Conservation (phyloP, 2,888 invertebrate species). For the Abscondita cerata region DNA sequence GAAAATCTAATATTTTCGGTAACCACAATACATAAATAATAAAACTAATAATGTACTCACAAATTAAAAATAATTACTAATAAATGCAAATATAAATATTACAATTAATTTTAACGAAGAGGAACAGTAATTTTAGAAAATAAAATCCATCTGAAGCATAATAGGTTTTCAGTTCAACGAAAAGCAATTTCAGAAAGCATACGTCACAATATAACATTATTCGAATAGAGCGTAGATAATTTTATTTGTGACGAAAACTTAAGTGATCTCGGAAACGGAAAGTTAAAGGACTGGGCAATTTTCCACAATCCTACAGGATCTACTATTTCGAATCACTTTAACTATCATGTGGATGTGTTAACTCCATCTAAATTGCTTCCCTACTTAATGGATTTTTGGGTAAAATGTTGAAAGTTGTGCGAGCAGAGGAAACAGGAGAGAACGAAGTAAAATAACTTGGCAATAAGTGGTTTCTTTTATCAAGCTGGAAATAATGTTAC, state of each 20-base stretch:
- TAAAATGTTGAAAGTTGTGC: slow-evolving; percentile 38
- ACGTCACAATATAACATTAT: no score
- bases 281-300: slow-evolving; percentile 37
- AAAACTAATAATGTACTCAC: no score
- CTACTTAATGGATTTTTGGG: slow-evolving; percentile 56
- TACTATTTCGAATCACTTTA: slow-evolving; percentile 46
- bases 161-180: no score
- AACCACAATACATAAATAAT: no score
- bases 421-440: slow-evolving; percentile 39
- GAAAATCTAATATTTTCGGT: no score
- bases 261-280: slow-evolving; percentile 31
- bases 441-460: slow-evolving; percentile 47
- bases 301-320: slow-evolving; percentile 38
- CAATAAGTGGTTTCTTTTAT: slow-evolving; percentile 13
- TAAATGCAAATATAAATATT: no score
- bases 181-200: no score
- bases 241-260: slow-evolving; percentile 11
- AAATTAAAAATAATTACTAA: no score
- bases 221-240: slow-evolving; percentile 6
- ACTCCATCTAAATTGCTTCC: slow-evolving; percentile 58
- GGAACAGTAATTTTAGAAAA: no score
- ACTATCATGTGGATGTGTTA: slow-evolving; percentile 55
- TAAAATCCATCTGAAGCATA: no score
- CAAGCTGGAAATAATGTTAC: slow-evolving; percentile 7
- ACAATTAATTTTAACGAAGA: no score